These are phyloP conservation scores for Pimephales promelas DNA, from an alignment of 2,113 vertebrate genomes.

Conservation along the genomic window DNA sequence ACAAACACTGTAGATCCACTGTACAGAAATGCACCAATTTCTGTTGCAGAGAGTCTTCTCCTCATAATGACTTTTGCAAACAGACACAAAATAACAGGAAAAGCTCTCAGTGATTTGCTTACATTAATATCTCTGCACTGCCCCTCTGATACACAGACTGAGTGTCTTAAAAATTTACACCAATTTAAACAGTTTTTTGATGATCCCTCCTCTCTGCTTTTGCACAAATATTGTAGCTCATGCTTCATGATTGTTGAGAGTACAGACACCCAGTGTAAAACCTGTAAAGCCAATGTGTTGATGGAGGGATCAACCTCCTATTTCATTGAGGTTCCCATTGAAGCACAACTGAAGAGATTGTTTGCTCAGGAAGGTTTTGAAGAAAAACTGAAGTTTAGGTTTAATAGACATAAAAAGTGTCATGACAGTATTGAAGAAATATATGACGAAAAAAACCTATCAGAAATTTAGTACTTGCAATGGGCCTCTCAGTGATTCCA, in stretches of 20 bases:
- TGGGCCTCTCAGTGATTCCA: too few relatives aligned
- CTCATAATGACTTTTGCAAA: slow-evolving; percentile 49
- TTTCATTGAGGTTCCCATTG: slow-evolving; percentile 46
- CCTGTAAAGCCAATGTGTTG: slow-evolving; percentile 40
- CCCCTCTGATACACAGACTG: slow-evolving; percentile 36
- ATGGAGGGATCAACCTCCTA: slow-evolving; percentile 22
- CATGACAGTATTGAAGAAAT: too few relatives aligned
- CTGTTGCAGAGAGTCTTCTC: slow-evolving; percentile 51
- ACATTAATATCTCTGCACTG: slow-evolving; percentile 42
- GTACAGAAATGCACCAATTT: slow-evolving; percentile 39
- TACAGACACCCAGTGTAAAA: slow-evolving; percentile 24
- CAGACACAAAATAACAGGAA: slow-evolving; percentile 50
- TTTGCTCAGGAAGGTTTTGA: too few relatives aligned
- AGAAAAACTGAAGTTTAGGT: too few relatives aligned
- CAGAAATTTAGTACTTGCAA: too few relatives aligned
- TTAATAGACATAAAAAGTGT: too few relatives aligned
- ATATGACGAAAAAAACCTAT: too few relatives aligned
- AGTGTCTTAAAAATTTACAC: slow-evolving; percentile 33
- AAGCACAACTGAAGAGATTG: too few relatives aligned
- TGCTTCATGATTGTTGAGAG: slow-evolving; percentile 32
- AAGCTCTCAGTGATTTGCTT: slow-evolving; percentile 47
- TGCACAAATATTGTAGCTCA: slow-evolving; percentile 45
- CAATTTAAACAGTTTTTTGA: slow-evolving; percentile 44
- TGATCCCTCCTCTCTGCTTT: slow-evolving; percentile 16
- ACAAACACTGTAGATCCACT: slow-evolving; percentile 36